Conservation (phyloP, 2,888 invertebrate species). For the Philonicus albiceps region DNA sequence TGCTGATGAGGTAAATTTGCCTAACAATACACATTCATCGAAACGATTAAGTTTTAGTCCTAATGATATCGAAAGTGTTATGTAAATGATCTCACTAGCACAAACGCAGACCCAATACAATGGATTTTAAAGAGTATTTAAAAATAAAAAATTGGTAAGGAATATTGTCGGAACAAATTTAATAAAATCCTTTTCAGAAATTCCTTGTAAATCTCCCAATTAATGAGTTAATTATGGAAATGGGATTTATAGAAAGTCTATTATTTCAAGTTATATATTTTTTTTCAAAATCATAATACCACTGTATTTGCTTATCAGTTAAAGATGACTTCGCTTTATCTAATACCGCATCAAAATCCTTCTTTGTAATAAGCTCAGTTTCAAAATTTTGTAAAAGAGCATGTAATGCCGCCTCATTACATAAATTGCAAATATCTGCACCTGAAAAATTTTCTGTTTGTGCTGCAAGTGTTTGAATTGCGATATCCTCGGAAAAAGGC, state of each 20-base stretch:
- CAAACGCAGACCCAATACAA: background rate
- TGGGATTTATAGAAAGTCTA: background rate
- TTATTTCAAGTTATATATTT: slow-evolving; percentile 47
- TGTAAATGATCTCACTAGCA: background rate
- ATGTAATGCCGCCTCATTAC: slow-evolving; percentile 70
- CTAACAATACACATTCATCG: background rate
- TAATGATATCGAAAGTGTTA: slow-evolving; percentile 41
- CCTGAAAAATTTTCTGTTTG: slow-evolving; percentile 68
- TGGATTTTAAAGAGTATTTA: background rate
- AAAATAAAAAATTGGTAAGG: background rate
- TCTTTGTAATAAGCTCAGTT: slow-evolving; percentile 55
- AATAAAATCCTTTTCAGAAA: background rate
- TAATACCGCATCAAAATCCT: slow-evolving; percentile 63
- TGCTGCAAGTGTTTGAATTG: slow-evolving; percentile 62
- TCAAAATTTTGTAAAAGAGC: slow-evolving; percentile 66
- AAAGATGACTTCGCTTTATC: slow-evolving; percentile 62
- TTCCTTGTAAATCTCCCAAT: background rate
- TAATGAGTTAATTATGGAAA: background rate
- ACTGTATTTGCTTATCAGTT: slow-evolving; percentile 58
- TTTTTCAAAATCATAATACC: slow-evolving; percentile 59
- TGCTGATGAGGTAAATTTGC: background rate
- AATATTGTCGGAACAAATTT: background rate
- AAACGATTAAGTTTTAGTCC: slow-evolving; percentile 26
- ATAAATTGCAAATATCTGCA: slow-evolving; percentile 70
- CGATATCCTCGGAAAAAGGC: slow-evolving; percentile 63